Evolutionary conservation across 1,140 invertebrate genomes (phyloP).

Genomic region (Drosophila serrata): DNA sequence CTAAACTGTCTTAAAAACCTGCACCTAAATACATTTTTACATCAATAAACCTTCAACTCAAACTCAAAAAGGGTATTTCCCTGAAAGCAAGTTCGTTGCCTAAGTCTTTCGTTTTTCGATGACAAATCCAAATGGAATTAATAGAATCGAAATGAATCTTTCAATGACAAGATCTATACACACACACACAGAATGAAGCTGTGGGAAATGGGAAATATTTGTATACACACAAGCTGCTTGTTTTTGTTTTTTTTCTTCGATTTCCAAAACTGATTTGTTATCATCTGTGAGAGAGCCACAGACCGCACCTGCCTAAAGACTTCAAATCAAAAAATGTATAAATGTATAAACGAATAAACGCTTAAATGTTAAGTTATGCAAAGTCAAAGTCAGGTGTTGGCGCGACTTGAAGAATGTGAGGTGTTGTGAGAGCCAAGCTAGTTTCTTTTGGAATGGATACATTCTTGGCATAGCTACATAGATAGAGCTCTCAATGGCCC

Average conservation of each 20-base stretch:
- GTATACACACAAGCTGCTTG: background rate
- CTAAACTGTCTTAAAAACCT: too few species aligned
- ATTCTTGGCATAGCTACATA: constrained; percentile 55
- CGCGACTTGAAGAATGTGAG: constrained; percentile 19
- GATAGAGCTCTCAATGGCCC: constrained; percentile 8
- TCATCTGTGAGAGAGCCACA: constrained; percentile 9
- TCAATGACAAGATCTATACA: background rate
- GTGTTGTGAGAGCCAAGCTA: constrained; percentile 1
- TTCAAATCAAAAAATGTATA: constrained; percentile 24
- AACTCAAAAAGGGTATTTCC: rapidly evolving
- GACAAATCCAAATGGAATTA: constrained; percentile 10
- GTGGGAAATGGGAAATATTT: constrained; percentile 40
- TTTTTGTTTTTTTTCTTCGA: constrained; percentile 20
- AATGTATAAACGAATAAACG: constrained; percentile 12
- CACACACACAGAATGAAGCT: background rate
- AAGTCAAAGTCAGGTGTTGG: constrained; percentile 15
- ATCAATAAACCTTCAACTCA: background rate
- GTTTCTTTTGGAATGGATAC: constrained; percentile 29
- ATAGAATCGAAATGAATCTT: background rate
- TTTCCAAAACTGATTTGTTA: constrained; percentile 59
- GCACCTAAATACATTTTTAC: too few species aligned
- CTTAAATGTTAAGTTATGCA: constrained; percentile 62
- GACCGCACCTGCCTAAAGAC: constrained; percentile 44
- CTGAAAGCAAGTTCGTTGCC: constrained; percentile 55
- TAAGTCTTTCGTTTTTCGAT: constrained; percentile 57